Evolutionary conservation across 2,797 vertebrate species (phyloP).

Genomic region (Rhincodon typus): DNA sequence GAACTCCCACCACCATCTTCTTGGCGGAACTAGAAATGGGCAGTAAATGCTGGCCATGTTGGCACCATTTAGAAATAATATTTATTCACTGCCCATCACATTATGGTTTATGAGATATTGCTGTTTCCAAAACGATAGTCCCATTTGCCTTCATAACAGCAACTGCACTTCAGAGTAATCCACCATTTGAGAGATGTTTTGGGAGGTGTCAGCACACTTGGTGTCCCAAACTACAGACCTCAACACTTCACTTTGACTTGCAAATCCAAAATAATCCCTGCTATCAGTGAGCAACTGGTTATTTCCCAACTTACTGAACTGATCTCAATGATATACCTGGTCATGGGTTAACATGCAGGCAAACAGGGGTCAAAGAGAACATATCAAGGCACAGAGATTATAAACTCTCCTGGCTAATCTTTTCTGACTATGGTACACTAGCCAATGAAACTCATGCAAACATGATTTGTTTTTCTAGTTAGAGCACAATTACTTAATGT

Average conservation of each 20-base stretch:
- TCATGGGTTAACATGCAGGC: neutral
- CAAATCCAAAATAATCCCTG: neutral
- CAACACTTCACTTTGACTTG: neutral
- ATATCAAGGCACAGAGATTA: neutral
- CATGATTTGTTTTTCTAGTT: slow-evolving; percentile 1
- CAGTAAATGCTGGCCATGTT: neutral
- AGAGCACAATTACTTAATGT: neutral
- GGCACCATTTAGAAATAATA: neutral
- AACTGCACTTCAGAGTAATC: neutral
- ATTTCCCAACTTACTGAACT: neutral
- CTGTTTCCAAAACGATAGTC: neutral
- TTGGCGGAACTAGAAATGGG: neutral
- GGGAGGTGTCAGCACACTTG: neutral
- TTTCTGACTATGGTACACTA: neutral
- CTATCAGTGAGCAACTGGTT: neutral
- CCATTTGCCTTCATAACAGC: neutral
- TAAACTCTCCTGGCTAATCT: neutral
- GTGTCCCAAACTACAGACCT: neutral
- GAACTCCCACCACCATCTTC: neutral
- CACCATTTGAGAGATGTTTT: neutral
- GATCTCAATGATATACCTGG: neutral
- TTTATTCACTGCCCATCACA: neutral
- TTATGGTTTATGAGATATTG: neutral
- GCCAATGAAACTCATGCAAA: neutral
- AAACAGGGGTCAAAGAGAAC: neutral